These are phyloP conservation scores for Minunthozetes semirufus DNA, from an alignment of 2,888 invertebrate species.

Conservation along the genomic window DNA sequence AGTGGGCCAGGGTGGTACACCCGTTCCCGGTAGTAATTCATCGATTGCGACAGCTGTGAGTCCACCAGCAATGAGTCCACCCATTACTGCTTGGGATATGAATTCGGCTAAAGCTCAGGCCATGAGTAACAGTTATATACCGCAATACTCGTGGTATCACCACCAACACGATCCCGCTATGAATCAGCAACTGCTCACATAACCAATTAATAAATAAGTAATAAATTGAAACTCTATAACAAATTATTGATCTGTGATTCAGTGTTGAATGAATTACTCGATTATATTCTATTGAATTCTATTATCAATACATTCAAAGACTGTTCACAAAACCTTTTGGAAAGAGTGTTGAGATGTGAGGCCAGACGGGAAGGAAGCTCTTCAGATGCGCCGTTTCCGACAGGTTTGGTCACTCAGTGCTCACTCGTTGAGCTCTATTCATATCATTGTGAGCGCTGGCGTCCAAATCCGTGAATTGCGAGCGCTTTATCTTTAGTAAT, in stretches of 20 bases:
- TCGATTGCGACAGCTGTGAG: conserved; percentile 39
- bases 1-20: conserved; percentile 19
- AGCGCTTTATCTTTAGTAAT: not conserved
- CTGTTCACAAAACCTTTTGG: conserved; percentile 4
- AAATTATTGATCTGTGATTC: conserved; percentile 25
- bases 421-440: conserved; percentile 9
- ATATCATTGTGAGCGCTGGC: not conserved
- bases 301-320: conserved; percentile 8
- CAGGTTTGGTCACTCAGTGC: conserved; percentile 20
- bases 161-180: conserved; percentile 42
- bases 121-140: conserved; percentile 44
- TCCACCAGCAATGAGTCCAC: conserved; percentile 43
- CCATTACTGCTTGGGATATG: conserved; percentile 49
- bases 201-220: conserved; percentile 29
- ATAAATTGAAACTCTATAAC: conserved; percentile 19
- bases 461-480: not conserved
- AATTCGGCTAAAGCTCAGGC: conserved; percentile 45
- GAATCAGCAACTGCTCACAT: conserved; percentile 43
- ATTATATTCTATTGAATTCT: conserved; percentile 23
- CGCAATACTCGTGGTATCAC: conserved; percentile 44
- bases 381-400: conserved; percentile 12
- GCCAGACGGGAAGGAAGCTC: not conserved
- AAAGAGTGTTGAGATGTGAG: not conserved
- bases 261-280: not conserved
- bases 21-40: conserved; percentile 36